phyloP scores from a whole-genome alignment of 2,113 vertebrate species.

The Labeo catla region DNA sequence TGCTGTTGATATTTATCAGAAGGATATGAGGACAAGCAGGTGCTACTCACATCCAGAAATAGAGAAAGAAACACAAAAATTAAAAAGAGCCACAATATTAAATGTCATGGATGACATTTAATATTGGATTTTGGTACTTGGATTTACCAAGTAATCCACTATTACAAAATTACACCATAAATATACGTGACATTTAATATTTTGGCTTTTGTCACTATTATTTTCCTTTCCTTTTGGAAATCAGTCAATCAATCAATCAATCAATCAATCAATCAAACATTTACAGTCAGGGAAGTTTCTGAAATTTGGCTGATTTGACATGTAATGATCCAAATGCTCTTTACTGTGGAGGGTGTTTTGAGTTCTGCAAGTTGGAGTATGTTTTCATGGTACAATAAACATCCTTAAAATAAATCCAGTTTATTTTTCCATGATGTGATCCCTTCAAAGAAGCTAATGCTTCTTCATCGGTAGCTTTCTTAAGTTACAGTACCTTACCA shows the following conservation, averaged over 20 bases:
- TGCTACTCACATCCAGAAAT: background rate
- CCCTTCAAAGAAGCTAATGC: background rate
- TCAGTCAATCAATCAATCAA: no score
- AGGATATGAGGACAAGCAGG: background rate
- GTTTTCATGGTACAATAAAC: background rate
- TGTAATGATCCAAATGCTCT: background rate
- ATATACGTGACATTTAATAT: background rate
- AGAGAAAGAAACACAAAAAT: background rate
- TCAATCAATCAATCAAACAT: no score
- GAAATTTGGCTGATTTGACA: background rate
- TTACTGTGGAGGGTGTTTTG: background rate
- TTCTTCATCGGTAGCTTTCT: background rate
- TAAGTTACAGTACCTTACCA: background rate
- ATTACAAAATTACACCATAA: background rate
- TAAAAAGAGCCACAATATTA: no score
- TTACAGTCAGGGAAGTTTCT: no score
- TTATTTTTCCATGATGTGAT: background rate
- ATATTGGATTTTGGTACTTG: no score
- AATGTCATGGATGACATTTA: no score
- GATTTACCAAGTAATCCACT: background rate
- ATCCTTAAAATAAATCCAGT: background rate
- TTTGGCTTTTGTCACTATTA: background rate
- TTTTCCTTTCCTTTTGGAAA: no score
- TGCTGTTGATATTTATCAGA: background rate
- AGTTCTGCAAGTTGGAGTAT: background rate